Base-by-base conservation (phyloP, 2,888 invertebrate genomes). In the Incurvaria masculella region DNA sequence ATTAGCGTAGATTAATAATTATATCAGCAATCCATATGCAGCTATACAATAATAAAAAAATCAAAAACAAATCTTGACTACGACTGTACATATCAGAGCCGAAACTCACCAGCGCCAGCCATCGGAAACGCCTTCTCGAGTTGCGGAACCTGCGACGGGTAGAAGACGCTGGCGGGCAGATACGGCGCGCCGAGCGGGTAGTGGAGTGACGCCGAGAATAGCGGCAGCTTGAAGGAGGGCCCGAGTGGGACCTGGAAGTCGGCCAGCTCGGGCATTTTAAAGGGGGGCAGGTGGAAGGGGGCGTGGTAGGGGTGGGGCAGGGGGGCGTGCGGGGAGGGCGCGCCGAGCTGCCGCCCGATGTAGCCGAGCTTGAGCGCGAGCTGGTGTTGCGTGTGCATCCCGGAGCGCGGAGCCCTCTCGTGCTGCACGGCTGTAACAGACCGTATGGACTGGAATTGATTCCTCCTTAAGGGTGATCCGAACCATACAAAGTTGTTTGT, bases 361-460 rank as follows among this genome's bases (percentile, higher is more conserved):
- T 80, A 79, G 47, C 75, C 71, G n/a, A 81, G 61, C 53, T 69
- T 71, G 44, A 76, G 57, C 76, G 70, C 82, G 76, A 60, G 69
- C 63, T 57, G 76, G 59, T 61, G 71, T 53, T 62, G 73, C 50
- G 55, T 58, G 16, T 59, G 44, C 16, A 49, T 59, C 1, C 68
- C 61, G 2, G 81, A 73, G 42, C 94, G 80, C 0, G 94, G 92
- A 10, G 94, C 92, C 53, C 94, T 78, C 69, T 94, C 94, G 67
- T 94, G 93, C 64, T 94, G 94, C 18, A 94, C 94, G 50, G 94
- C 94, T 94, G 81, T 45, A 76, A 70, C 48, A 51, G n/a, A n/a
- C n/a, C n/a, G n/a, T n/a, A n/a, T n/a, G n/a, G n/a, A n/a, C n/a
- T n/a, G n/a, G n/a, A n/a, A n/a, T n/a, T n/a, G n/a, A n/a, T n/a